phyloP scores from a whole-genome alignment of 1,140 invertebrate species.

The Plectus sambesii region DNA sequence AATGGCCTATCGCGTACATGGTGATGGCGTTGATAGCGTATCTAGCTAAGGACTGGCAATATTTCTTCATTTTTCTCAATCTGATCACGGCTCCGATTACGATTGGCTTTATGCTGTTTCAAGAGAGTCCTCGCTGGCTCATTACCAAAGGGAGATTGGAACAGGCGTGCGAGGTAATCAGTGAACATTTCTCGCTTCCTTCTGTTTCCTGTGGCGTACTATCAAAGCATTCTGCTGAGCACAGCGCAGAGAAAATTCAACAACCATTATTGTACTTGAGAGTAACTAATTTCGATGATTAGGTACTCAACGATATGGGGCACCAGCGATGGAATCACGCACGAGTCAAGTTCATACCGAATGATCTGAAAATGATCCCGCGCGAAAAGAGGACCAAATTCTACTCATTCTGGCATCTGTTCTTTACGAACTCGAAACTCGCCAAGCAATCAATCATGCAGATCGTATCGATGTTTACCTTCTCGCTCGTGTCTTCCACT shows the following conservation, averaged over 20 bases:
- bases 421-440: constrained; percentile 25
- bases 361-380: constrained; percentile 27
- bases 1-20: constrained; percentile 39
- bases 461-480: constrained; percentile 37
- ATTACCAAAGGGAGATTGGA: constrained; percentile 31
- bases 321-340: constrained; percentile 41
- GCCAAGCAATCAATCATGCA: constrained; percentile 38
- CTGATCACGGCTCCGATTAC: constrained; percentile 30
- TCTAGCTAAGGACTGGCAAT: constrained; percentile 37
- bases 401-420: constrained; percentile 39
- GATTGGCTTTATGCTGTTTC: constrained; percentile 39
- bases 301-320: constrained; percentile 37
- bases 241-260: too few relatives aligned
- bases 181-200: too few relatives aligned
- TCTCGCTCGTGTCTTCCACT: constrained; percentile 34
- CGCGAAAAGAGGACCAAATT: constrained; percentile 20
- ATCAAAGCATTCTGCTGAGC: too few relatives aligned
- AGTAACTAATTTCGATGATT: too few relatives aligned
- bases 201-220: too few relatives aligned
- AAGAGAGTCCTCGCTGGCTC: constrained; percentile 35
- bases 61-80: constrained; percentile 38
- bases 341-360: constrained; percentile 29
- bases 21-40: constrained; percentile 33
- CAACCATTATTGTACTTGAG: too few relatives aligned
- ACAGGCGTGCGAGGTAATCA: constrained; percentile 35